Conservation (phyloP, 23 tunicate genomes). For the Halocynthia roretzi region DNA sequence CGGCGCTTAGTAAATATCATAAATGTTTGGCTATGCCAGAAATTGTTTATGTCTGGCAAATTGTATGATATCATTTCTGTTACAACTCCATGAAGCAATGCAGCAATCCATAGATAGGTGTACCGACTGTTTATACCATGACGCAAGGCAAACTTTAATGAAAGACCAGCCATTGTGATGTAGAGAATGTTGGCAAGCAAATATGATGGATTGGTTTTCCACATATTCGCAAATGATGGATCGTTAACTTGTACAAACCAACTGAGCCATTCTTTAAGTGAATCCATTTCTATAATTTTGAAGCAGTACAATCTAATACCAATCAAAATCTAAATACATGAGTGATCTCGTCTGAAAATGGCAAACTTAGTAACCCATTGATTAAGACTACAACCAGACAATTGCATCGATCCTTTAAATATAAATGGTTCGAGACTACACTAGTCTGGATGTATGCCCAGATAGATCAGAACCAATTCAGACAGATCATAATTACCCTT, state of each 20-base stretch:
- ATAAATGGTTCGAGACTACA: too few species aligned
- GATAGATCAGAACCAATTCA: too few species aligned
- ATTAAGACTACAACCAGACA: too few species aligned
- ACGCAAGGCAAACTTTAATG: slow-evolving; percentile 62
- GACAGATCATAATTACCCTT: too few species aligned
- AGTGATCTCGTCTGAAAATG: too few species aligned
- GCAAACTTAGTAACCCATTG: too few species aligned
- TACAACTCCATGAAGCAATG: slow-evolving; percentile 77
- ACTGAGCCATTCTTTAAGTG: slow-evolving; percentile 45
- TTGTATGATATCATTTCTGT: slow-evolving; percentile 64
- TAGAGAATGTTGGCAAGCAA: slow-evolving; percentile 54
- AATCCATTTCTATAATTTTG: not conserved
- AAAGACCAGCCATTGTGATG: slow-evolving; percentile 51
- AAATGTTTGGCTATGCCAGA: slow-evolving; percentile 84
- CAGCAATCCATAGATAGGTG: slow-evolving; percentile 85
- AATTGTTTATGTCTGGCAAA: slow-evolving; percentile 79
- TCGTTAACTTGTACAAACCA: slow-evolving; percentile 84
- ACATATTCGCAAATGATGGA: slow-evolving; percentile 64
- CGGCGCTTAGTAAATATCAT: slow-evolving; percentile 69
- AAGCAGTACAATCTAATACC: too few species aligned
- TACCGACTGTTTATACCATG: slow-evolving; percentile 78
- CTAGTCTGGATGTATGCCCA: too few species aligned
- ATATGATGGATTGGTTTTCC: slow-evolving; percentile 60
- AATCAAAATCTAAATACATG: too few species aligned
- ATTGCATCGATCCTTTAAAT: too few species aligned